Percentiles rank a stretch among this genome's conserved stretches.
These are phyloP conservation scores for Panthera tigris DNA, from an alignment of 2,113 vertebrate genomes.

Conservation along the genomic window DNA sequence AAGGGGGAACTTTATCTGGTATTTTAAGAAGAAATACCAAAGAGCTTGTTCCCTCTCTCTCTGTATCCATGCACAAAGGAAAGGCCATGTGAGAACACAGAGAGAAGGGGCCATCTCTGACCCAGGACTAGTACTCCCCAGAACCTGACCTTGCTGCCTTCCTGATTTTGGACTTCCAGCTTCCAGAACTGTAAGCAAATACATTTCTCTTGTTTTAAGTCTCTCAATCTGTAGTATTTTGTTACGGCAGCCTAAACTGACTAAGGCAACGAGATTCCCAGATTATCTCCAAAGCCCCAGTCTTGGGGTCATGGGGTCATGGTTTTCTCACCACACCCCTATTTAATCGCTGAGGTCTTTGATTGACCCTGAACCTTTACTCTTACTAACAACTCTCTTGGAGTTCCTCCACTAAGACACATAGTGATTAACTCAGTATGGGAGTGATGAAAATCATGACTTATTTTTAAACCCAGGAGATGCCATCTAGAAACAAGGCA, in stretches of 20 bases:
- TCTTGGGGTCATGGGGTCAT: fast-evolving
- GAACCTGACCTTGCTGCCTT: fast-evolving
- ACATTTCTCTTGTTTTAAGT: neutral
- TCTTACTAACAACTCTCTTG: too few relatives aligned
- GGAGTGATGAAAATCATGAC: neutral
- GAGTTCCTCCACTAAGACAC: neutral
- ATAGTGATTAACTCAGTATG: neutral
- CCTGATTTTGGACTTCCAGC: neutral
- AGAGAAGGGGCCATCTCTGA: fast-evolving
- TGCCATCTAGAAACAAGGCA: neutral
- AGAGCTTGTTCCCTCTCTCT: neutral
- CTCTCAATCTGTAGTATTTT: neutral
- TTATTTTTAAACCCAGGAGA: neutral
- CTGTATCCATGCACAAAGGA: neutral
- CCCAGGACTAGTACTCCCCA: neutral
- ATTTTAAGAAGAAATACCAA: neutral
- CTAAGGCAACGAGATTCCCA: neutral
- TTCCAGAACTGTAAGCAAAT: neutral
- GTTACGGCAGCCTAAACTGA: fast-evolving
- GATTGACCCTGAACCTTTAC: neutral
- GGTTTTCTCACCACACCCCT: neutral
- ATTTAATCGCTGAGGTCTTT: neutral
- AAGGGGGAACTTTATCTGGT: too few relatives aligned
- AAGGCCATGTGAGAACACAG: fast-evolving
- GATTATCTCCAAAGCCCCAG: too few relatives aligned